Percentiles rank a stretch among this genome's conserved stretches.
phyloP scores from a whole-genome alignment of 2,113 vertebrate species.

The Dendropsophus ebraccatus region DNA sequence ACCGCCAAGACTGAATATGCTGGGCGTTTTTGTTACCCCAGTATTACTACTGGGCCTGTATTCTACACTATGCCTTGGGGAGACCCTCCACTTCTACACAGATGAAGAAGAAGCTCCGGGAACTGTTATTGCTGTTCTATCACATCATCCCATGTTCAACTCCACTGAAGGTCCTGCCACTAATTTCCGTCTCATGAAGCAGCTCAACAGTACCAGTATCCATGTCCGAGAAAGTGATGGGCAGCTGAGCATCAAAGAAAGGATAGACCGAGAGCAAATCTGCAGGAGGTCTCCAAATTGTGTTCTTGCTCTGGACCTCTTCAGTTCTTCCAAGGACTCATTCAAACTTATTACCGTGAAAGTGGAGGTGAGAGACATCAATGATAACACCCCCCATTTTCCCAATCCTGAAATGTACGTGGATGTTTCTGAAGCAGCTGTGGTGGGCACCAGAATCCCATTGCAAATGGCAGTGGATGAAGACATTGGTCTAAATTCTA shows the following conservation, averaged over 20 bases:
- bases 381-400: conserved; percentile 68
- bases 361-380: conserved; percentile 80
- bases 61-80: conserved; percentile 22
- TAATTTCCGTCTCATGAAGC: conserved; percentile 72
- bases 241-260: conserved; percentile 85
- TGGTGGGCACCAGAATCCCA: conserved; percentile 84
- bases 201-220: conserved; percentile 85
- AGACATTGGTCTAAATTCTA: conserved; percentile 88
- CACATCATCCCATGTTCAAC: conserved; percentile 68
- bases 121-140: conserved; percentile 71
- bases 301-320: conserved; percentile 90
- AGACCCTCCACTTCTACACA: conserved; percentile 71
- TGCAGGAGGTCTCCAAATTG: conserved; percentile 86
- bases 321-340: conserved; percentile 88
- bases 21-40: background rate
- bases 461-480: conserved; percentile 86
- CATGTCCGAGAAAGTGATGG: conserved; percentile 89
- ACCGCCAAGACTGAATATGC: conserved; percentile 9
- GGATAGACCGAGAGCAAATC: conserved; percentile 89
- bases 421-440: conserved; percentile 89
- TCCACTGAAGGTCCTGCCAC: conserved; percentile 64
- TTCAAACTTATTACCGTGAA: conserved; percentile 92
- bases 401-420: conserved; percentile 69
- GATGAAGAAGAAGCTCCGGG: conserved; percentile 70
- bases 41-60: conserved; percentile 43